Evolutionary conservation across 2,797 vertebrate genomes (phyloP).

Genomic region (Enteromius paludinosus): DNA sequence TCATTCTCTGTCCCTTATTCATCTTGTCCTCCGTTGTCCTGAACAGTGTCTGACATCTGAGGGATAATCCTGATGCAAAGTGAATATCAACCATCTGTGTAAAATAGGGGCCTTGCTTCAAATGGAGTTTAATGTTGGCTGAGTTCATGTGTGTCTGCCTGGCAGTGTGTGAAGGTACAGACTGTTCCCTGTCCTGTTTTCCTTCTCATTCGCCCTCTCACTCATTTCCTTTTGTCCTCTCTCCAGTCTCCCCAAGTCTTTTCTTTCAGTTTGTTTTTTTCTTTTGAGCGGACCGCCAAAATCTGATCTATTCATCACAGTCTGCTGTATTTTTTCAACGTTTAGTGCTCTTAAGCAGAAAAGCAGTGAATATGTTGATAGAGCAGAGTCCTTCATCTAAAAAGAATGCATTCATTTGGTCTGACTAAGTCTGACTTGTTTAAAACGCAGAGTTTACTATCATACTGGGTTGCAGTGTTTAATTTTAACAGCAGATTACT

Average conservation of each 20-base stretch:
- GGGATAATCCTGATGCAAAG: slow-evolving; percentile 58
- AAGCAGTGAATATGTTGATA: slow-evolving; percentile 42
- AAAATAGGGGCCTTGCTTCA: slow-evolving; percentile 58
- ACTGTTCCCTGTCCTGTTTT: slow-evolving; percentile 71
- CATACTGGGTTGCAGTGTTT: background rate
- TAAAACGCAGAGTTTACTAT: slow-evolving; percentile 1
- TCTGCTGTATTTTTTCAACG: slow-evolving; percentile 46
- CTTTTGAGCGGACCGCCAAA: slow-evolving; percentile 52
- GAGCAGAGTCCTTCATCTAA: slow-evolving; percentile 40
- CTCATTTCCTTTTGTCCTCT: slow-evolving; percentile 55
- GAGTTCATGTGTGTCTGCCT: slow-evolving; percentile 69
- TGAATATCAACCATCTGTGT: slow-evolving; percentile 70
- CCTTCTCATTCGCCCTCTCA: slow-evolving; percentile 48
- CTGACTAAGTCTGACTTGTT: background rate
- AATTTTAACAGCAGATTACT: background rate
- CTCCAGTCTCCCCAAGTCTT: slow-evolving; percentile 48
- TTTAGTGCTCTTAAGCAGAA: slow-evolving; percentile 47
- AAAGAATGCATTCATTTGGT: slow-evolving; percentile 33
- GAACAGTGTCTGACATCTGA: slow-evolving; percentile 64
- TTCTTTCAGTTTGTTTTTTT: slow-evolving; percentile 60
- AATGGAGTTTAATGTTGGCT: slow-evolving; percentile 66
- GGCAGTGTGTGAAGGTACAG: slow-evolving; percentile 74
- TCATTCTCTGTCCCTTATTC: slow-evolving; percentile 47
- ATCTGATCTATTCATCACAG: slow-evolving; percentile 63
- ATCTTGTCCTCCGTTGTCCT: slow-evolving; percentile 63